phyloP scores from a whole-genome alignment of 1,140 invertebrate genomes.

The Saccostrea echinata region DNA sequence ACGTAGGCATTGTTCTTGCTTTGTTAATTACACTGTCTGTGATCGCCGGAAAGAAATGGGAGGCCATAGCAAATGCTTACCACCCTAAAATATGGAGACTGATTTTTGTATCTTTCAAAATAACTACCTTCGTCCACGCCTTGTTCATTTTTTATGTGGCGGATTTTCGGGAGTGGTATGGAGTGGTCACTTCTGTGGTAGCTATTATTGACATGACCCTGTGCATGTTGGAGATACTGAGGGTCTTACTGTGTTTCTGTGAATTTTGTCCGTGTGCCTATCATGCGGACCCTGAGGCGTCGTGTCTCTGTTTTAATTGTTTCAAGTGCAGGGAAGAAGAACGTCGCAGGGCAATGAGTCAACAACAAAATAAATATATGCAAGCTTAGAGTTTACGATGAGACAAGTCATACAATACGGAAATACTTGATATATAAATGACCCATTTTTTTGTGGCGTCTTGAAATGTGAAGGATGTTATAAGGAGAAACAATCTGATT shows the following conservation, averaged over 20 bases:
- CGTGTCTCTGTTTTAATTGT: constrained; percentile 53
- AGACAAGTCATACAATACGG: background rate
- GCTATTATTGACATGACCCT: constrained; percentile 55
- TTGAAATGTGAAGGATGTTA: too few species aligned
- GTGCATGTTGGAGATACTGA: constrained; percentile 45
- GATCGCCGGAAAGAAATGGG: constrained; percentile 43
- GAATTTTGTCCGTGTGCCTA: constrained; percentile 55
- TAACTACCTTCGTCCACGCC: constrained; percentile 45
- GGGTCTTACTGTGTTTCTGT: constrained; percentile 53
- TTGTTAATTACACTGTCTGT: constrained; percentile 40
- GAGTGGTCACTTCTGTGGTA: constrained; percentile 38
- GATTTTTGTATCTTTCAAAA: constrained; percentile 49
- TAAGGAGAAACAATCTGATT: too few species aligned
- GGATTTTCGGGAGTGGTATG: constrained; percentile 45
- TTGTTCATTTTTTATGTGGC: constrained; percentile 48
- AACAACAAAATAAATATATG: constrained; percentile 12
- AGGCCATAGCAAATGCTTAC: constrained; percentile 48
- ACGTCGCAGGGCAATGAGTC: background rate
- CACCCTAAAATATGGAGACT: constrained; percentile 52
- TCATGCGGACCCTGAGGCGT: constrained; percentile 35
- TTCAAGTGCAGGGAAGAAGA: constrained; percentile 37
- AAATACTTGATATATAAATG: too few species aligned
- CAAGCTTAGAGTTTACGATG: background rate
- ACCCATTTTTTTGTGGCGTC: too few species aligned
- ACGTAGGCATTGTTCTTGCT: constrained; percentile 12